Evolutionary conservation across 2,888 invertebrate genomes (phyloP).

Genomic region (Cryptus armator): DNA sequence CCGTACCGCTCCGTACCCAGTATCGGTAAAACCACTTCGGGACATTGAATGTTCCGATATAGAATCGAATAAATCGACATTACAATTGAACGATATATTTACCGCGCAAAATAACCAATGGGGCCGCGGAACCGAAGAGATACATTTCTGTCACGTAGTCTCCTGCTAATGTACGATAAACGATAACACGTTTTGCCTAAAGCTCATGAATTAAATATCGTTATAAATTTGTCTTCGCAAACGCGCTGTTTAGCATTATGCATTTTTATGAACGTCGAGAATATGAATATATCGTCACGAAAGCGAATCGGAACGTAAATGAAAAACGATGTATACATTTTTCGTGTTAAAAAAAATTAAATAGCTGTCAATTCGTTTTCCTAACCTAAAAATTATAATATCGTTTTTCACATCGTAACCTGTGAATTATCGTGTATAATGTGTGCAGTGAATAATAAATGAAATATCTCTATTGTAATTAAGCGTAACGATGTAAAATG

Average conservation of each 20-base stretch:
- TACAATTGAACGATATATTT: too few species aligned
- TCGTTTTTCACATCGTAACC: background rate
- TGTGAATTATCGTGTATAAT: background rate
- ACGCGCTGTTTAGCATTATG: background rate
- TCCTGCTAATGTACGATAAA: background rate
- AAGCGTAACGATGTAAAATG: background rate
- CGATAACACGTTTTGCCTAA: background rate
- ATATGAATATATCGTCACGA: background rate
- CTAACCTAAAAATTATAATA: background rate
- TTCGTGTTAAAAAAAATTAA: background rate
- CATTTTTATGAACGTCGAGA: background rate
- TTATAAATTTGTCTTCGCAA: background rate
- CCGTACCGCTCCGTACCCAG: background rate
- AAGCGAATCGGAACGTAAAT: background rate
- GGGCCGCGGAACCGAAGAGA: background rate
- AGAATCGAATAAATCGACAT: too few species aligned
- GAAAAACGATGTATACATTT: background rate
- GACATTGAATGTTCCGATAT: background rate
- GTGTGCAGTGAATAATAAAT: too few species aligned
- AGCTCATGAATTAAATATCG: conserved; percentile 18
- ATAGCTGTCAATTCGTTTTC: background rate
- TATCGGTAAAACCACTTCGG: background rate
- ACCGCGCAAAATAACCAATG: too few species aligned
- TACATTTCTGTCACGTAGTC: background rate
- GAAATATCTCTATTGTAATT: background rate